These are phyloP conservation scores for Euplagia quadripunctaria DNA, from an alignment of 2,888 invertebrate species.

Conservation along the genomic window DNA sequence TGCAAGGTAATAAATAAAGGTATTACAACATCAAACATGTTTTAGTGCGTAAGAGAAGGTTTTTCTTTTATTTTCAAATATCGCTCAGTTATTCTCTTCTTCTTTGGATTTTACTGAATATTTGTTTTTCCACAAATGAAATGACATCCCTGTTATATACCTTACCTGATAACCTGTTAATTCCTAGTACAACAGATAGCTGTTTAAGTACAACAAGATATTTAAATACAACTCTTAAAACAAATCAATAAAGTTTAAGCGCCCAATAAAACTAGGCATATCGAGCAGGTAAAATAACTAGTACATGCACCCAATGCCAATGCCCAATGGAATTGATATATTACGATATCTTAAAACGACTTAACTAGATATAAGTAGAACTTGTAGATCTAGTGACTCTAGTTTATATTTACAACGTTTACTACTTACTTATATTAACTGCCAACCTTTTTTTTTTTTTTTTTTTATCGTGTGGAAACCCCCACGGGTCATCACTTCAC, in stretches of 20 bases:
- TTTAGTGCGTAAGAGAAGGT: not conserved
- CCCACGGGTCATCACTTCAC: too few relatives aligned
- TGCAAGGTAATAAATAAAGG: not conserved
- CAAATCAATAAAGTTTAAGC: too few relatives aligned
- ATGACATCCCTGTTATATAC: not conserved
- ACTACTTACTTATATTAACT: too few relatives aligned
- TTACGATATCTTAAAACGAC: too few relatives aligned
- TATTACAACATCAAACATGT: not conserved
- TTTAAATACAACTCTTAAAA: not conserved
- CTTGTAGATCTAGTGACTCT: too few relatives aligned
- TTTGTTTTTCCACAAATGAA: not conserved
- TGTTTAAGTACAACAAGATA: too few relatives aligned
- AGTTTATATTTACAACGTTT: too few relatives aligned
- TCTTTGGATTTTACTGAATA: not conserved
- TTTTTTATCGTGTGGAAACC: too few relatives aligned
- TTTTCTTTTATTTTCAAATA: not conserved
- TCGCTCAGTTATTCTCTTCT: not conserved
- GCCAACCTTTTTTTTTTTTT: too few relatives aligned
- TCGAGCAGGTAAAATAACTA: not conserved
- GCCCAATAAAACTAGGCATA: not conserved
- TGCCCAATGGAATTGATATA: not conserved
- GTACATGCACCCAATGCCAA: not conserved
- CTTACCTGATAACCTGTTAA: not conserved
- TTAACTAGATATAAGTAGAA: too few relatives aligned
- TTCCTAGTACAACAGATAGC: too few relatives aligned